Evolutionary conservation across 1,140 invertebrate genomes (phyloP).

Genomic region (Megathymus violae): DNA sequence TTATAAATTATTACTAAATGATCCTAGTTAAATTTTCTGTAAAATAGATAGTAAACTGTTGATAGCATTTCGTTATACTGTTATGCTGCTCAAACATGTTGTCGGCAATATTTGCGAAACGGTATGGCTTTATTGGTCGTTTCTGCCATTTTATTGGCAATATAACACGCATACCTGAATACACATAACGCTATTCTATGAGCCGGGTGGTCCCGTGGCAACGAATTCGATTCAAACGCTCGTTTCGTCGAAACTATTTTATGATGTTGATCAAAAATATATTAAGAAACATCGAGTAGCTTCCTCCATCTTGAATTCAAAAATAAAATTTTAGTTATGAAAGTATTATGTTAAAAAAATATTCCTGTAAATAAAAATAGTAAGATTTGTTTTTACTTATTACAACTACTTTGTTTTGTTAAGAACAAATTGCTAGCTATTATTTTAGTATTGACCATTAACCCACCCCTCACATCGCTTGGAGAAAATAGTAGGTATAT

Average conservation of each 20-base stretch:
- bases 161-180: constrained; percentile 46
- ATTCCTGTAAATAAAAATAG: too few relatives aligned
- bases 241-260: constrained; percentile 42
- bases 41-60: background rate
- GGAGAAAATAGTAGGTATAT: too few relatives aligned
- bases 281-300: background rate
- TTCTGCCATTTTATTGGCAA: constrained; percentile 52
- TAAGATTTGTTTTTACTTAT: too few relatives aligned
- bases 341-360: too few relatives aligned
- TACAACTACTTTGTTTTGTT: too few relatives aligned
- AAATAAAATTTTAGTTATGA: too few relatives aligned
- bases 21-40: too few relatives aligned
- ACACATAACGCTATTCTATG: constrained; percentile 43
- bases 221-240: constrained; percentile 47
- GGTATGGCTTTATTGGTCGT: constrained; percentile 38
- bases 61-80: constrained; percentile 1
- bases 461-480: too few relatives aligned
- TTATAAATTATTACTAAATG: too few relatives aligned
- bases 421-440: too few relatives aligned
- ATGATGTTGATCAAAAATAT: background rate
- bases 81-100: background rate
- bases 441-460: too few relatives aligned
- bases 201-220: constrained; percentile 48
- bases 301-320: background rate
- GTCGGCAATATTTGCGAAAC: constrained; percentile 4